Base-by-base conservation (phyloP, 2,797 vertebrate genomes). In the Ptychobarbus kaznakovi region DNA sequence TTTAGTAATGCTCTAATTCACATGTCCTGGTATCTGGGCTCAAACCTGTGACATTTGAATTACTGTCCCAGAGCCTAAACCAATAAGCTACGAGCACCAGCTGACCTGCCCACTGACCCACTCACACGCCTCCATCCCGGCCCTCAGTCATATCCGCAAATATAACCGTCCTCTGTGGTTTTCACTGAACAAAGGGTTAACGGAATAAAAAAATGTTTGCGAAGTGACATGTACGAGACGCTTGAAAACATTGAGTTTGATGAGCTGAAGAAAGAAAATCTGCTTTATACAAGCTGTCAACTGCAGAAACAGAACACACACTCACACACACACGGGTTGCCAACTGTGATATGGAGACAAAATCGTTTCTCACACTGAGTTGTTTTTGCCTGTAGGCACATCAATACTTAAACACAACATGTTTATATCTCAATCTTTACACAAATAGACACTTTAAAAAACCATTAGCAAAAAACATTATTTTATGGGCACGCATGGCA, bases 361-460 rank as follows among this genome's bases (percentile, higher is more conserved):
- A 83, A 83, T 87, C n/a, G 56, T 87, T 75, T 83, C 75, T 86
- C 85, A 81, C 84, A 86, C 85, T 77, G 85, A 82, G 85, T 73
- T 87, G 86, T 83, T 81, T 84, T 84, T 70, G 83, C 83, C 76
- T 83, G 80, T 81, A 88, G 85, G 82, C 35, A 80, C 56, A 77
- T 69, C 80, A 82, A 88, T 82, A 82, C 75, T 82, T 90, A 83
- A 88, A 83, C 86, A 86, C 82, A 84, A 87, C 82, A 84, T 81
- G 82, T 81, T 87, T 69, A 81, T 87, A 84, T 84, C 25, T 81
- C 61, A 80, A 83, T 85, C 76, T 88, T 82, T 72, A 82, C 56
- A 82, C 68, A 86, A 79, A 79, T 85, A 72, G 61, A 79, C 38
- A 65, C 25, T 82, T 66, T n/a, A 40, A 63, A 63, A 79, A 82